Evolutionary conservation across 2,797 vertebrate species (phyloP), one percentile per base, ranked within the genome.

Genomic region (Serranus cabrilla): DNA sequence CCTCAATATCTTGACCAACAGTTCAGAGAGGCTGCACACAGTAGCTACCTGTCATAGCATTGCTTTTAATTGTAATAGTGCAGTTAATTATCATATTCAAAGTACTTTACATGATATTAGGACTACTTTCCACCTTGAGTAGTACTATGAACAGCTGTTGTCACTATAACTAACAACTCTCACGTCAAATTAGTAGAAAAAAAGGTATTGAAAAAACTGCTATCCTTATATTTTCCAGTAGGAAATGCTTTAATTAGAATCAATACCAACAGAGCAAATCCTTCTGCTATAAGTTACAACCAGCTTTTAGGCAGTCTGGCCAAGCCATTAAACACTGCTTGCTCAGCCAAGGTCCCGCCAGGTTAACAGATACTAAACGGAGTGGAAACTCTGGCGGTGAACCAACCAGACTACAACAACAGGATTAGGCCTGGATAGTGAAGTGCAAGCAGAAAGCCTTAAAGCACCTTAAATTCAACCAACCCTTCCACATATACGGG

Each of bases 311-410:
- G 45, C 54, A 63, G 55, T 75, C 71, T 81, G 74, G 51, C 62
- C 62, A 84, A 37, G 71, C 74, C 82, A 71, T 87, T 74, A 87
- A 84, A 80, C 71, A 76, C 25, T 59, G 76, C 61, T 73, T 68
- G 65, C 43, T 87, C 55, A 80, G 71, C 37, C 79, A 86, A 80
- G 58, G 70, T 82, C 65, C 46, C 80, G 71, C 49, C 74, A 84
- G 80, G 62, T 72, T 76, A 85, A 85, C 59, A 75, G 62, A 77
- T 40, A 76, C 78, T 75, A 73, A 84, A 87, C 31, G 52, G 11
- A 76, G 71, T 52, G 50, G 80, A 83, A 76, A 87, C 55, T 39
- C 52, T 81, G 81, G 79, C 78, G 21, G 14, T 12, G 13, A 65
- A 76, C 64, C 78, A 84, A 45, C 20, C 47, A 79, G 55, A 78